Base-by-base conservation (phyloP, 2,888 invertebrate species). In the Agrilus cyanescens region DNA sequence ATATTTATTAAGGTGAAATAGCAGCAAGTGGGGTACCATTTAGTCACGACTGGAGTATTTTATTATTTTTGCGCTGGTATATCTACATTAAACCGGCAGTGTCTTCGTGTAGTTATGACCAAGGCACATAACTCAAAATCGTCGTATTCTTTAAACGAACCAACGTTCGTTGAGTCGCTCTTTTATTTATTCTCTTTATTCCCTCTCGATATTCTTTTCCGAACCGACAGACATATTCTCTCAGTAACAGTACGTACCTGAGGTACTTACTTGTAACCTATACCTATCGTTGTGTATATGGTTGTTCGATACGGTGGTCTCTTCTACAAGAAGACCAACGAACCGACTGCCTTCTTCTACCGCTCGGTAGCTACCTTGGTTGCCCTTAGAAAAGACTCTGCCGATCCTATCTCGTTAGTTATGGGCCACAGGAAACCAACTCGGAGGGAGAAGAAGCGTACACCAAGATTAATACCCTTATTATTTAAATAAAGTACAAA, bases 371-470 rank as follows among this genome's bases (percentile, higher is more conserved):
- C 51, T 52, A 48, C 49, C 49, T 46, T 52, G 46, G 46, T 32
- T 52, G 51, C 55, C 50, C 25, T 25, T 50, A 50, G 53, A 53
- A 52, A 51, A 50, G 50, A 54, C 53, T 48, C 51, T 50, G 25
- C 51, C 52, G 63, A 63, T 63, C 55, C 54, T 62, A 63, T 63
- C 63, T 50, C 47, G 61, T 63, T 63, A 63, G 63, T 63, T 63
- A 63, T 63, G 61, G 60, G 57, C 61, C 59, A 60, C 56, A 59
- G 59, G 61, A 57, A 57, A 57, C 58, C 59, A 57, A 55, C 59
- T 57, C 54, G 57, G 56, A 58, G 57, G 59, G 59, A 59, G 57
- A 57, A 48, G 49, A 25, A 25, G 10, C 25, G 25, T 25, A 25
- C 25, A 25, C 25, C 25, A 58, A 58, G 59, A 63, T 62, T 61